Conservation (phyloP, 2,797 vertebrate genomes). For the Antennarius maculatus region DNA sequence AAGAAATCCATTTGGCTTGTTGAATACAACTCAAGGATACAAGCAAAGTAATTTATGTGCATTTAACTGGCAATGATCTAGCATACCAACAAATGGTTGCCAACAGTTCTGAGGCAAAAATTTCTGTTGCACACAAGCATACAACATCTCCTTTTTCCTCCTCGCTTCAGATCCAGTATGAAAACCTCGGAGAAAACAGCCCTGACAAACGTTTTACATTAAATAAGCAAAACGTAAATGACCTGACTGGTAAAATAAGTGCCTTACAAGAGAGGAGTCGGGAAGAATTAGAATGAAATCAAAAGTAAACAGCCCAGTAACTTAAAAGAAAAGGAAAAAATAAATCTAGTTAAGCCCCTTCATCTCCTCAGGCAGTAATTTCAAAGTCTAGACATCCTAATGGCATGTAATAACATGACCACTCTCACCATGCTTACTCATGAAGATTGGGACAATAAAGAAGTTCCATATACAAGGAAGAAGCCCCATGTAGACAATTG, state of each 20-base stretch:
- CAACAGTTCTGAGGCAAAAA: background rate
- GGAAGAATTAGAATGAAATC: background rate
- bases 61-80: background rate
- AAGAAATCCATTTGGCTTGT: no score
- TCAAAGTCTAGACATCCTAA: conserved; percentile 19
- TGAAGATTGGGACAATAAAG: no score
- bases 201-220: background rate
- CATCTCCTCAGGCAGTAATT: conserved; percentile 3
- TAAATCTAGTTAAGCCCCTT: background rate
- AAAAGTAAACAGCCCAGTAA: background rate
- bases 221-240: background rate
- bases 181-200: background rate
- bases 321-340: background rate
- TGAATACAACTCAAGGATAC: background rate
- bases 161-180: background rate
- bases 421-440: no score
- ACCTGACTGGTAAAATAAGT: background rate
- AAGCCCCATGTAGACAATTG: no score
- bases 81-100: background rate
- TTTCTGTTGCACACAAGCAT: background rate
- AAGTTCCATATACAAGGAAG: no score
- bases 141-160: background rate
- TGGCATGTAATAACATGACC: background rate
- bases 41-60: background rate
- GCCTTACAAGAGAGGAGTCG: background rate